phyloP scores from a whole-genome alignment of 1,140 invertebrate genomes.

The Pseudobourletiella spinata region DNA sequence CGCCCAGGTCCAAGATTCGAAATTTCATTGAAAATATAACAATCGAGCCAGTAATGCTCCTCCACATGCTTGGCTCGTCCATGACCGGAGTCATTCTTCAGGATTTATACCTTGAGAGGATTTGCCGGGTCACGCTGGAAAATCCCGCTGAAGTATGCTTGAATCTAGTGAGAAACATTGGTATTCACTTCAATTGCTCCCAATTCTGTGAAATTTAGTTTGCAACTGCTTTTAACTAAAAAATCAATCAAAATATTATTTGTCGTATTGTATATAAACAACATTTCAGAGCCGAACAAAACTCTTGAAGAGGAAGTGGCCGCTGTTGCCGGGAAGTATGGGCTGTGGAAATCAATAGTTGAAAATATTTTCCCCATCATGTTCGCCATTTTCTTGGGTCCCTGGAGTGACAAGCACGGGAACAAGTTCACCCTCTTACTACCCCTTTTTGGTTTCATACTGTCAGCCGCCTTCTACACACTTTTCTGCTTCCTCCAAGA shows the following conservation, averaged over 20 bases:
- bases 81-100: background rate
- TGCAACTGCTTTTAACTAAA: too few species aligned
- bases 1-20: background rate
- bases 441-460: slow-evolving; percentile 16
- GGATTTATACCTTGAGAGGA: background rate
- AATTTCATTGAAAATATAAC: background rate
- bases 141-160: background rate
- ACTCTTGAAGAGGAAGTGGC: too few species aligned
- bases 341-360: slow-evolving; percentile 17
- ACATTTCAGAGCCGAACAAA: too few species aligned
- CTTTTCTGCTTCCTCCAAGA: slow-evolving; percentile 14
- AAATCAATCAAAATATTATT: too few species aligned
- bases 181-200: too few species aligned
- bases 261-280: too few species aligned
- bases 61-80: background rate
- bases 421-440: slow-evolving; percentile 25
- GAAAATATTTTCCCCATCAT: slow-evolving; percentile 26
- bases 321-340: slow-evolving; percentile 1
- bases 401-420: slow-evolving; percentile 28
- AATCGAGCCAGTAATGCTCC: background rate
- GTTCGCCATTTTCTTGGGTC: slow-evolving; percentile 28
- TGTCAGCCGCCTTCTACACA: slow-evolving; percentile 16
- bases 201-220: too few species aligned
- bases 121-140: background rate
- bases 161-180: background rate